Conservation (phyloP, 2,888 invertebrate genomes). For the Agriopis leucophaearia region DNA sequence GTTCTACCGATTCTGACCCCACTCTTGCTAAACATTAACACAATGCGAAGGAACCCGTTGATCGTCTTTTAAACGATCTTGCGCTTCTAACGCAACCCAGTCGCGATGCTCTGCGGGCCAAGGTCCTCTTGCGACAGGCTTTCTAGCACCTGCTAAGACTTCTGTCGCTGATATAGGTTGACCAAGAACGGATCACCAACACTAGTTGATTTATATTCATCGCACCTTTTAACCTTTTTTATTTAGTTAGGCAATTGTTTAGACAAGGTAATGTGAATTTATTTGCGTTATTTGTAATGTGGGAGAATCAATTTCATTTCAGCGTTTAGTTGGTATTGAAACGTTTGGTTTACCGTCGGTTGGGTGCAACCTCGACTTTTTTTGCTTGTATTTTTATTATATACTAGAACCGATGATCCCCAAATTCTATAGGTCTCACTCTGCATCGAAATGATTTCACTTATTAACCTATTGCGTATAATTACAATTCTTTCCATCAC, state of each 20-base stretch:
- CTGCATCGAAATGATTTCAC: slow-evolving; percentile 75
- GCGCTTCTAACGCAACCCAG: slow-evolving; percentile 74
- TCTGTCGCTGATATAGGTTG: slow-evolving; percentile 59
- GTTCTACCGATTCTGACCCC: slow-evolving; percentile 69
- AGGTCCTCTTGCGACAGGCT: slow-evolving; percentile 80
- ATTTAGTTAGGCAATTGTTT: slow-evolving; percentile 63
- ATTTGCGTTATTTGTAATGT: slow-evolving; percentile 33
- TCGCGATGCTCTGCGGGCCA: slow-evolving; percentile 75
- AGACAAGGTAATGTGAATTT: slow-evolving; percentile 18
- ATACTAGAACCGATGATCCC: slow-evolving; percentile 72
- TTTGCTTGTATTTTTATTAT: slow-evolving; percentile 69
- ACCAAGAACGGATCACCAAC: slow-evolving; percentile 41
- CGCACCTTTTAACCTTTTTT: slow-evolving; percentile 78
- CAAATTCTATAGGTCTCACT: slow-evolving; percentile 61
- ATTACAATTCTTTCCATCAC: slow-evolving; percentile 63
- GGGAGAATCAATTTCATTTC: slow-evolving; percentile 27
- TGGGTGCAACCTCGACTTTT: slow-evolving; percentile 75
- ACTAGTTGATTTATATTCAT: slow-evolving; percentile 74
- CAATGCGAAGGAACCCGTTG: slow-evolving; percentile 78
- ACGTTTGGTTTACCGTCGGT: slow-evolving; percentile 68
- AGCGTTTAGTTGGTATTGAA: slow-evolving; percentile 59
- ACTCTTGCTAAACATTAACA: slow-evolving; percentile 75
- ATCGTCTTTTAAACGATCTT: slow-evolving; percentile 85
- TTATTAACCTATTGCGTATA: slow-evolving; percentile 68
- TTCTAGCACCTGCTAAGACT: slow-evolving; percentile 79